Evolutionary conservation across 2,888 invertebrate species (phyloP).

Genomic region (Didymodactylos carnosus): DNA sequence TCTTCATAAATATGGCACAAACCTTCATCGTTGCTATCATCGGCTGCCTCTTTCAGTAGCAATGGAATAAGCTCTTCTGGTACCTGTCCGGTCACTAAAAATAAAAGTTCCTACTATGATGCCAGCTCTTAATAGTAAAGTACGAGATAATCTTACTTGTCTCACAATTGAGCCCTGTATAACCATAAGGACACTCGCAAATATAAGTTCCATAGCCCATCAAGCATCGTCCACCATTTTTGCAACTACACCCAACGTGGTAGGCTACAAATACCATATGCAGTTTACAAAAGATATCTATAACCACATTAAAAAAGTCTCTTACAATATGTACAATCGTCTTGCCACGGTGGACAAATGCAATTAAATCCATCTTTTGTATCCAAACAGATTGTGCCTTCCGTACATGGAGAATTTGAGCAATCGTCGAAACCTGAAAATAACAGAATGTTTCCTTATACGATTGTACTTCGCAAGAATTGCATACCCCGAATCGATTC

Average conservation of each 20-base stretch:
- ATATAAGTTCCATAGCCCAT: background rate
- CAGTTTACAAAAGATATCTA: background rate
- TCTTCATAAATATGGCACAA: too few relatives aligned
- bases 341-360: constrained; percentile 9
- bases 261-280: background rate
- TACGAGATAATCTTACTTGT: background rate
- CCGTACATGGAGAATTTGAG: constrained; percentile 6
- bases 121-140: background rate
- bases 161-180: constrained; percentile 10
- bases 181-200: constrained; percentile 10
- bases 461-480: background rate
- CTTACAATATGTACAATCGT: constrained; percentile 3
- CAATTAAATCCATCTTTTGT: constrained; percentile 12
- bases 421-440: constrained; percentile 6
- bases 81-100: background rate
- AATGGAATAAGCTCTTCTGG: background rate
- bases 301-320: background rate
- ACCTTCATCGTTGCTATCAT: background rate
- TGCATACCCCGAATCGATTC: background rate
- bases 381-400: constrained; percentile 10
- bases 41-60: background rate
- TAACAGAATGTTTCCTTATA: background rate
- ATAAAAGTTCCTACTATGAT: background rate
- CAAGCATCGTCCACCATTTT: constrained; percentile 2
- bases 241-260: constrained; percentile 11